These are phyloP conservation scores for Phrixothrix hirtus DNA, from an alignment of 2,888 invertebrate species.

Conservation along the genomic window DNA sequence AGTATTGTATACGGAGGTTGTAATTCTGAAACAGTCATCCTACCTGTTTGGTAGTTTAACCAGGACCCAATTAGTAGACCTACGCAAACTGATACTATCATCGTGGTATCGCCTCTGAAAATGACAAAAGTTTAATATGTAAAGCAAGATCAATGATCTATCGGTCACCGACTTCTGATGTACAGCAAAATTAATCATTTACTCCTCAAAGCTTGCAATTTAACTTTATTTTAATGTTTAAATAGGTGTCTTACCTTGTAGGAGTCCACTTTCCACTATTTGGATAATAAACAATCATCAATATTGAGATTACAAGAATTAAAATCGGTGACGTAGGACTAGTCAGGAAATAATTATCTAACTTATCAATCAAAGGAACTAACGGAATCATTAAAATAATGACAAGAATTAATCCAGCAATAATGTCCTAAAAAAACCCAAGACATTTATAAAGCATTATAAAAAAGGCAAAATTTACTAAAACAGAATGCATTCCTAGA, in stretches of 20 bases:
- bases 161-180: no score
- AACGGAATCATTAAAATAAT: constrained; percentile 69
- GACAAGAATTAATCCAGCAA: constrained; percentile 76
- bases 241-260: constrained; percentile 74
- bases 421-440: constrained; percentile 75
- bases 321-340: constrained; percentile 67
- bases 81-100: constrained; percentile 80
- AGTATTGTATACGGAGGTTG: constrained; percentile 72
- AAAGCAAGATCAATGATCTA: no score
- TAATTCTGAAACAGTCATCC: constrained; percentile 63
- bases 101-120: constrained; percentile 85
- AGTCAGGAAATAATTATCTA: constrained; percentile 74
- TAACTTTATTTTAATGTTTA: no score
- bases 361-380: constrained; percentile 72
- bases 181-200: no score
- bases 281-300: constrained; percentile 78
- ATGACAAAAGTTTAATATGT: no score
- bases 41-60: constrained; percentile 82
- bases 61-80: constrained; percentile 81
- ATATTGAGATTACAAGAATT: constrained; percentile 66
- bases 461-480: constrained; percentile 64
- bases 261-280: constrained; percentile 87
- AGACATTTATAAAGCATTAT: not conserved
- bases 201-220: no score
- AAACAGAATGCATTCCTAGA: constrained; percentile 90